Evolutionary conservation across 2,113 vertebrate species (phyloP).

Genomic region (Candoia aspera): DNA sequence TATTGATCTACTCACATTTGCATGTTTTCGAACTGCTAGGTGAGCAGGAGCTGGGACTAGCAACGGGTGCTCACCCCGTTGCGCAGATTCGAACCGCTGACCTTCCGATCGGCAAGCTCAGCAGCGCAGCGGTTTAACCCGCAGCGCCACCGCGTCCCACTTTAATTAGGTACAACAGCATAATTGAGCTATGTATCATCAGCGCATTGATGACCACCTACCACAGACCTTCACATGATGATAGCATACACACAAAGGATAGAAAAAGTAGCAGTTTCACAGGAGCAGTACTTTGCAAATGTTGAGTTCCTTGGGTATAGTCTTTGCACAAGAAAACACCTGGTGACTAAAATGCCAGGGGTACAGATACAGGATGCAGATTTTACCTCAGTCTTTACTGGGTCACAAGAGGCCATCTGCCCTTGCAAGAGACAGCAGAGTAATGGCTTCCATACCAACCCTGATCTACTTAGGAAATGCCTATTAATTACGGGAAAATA

Average conservation of each 20-base stretch:
- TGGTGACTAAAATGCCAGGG: background rate
- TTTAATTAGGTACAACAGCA: background rate
- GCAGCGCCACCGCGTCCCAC: too few species aligned
- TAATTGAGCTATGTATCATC: background rate
- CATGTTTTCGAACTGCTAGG: too few species aligned
- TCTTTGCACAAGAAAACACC: background rate
- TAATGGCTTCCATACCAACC: fast-evolving
- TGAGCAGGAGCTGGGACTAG: too few species aligned
- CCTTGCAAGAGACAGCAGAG: conserved; percentile 2
- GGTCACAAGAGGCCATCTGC: background rate
- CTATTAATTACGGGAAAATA: background rate
- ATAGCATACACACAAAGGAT: background rate
- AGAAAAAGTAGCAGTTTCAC: background rate
- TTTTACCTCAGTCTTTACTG: conserved; percentile 39
- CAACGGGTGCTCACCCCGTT: too few species aligned
- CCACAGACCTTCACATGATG: background rate
- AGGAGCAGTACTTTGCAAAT: background rate
- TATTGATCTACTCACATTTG: too few species aligned
- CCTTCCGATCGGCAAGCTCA: too few species aligned
- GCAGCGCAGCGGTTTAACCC: too few species aligned
- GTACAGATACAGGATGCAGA: background rate
- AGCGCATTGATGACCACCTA: too few species aligned
- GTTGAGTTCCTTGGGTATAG: background rate
- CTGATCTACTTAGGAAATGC: background rate
- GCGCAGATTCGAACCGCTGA: too few species aligned